Evolutionary conservation across 2,888 invertebrate genomes (phyloP).

Genomic region (Piscicola geometra): DNA sequence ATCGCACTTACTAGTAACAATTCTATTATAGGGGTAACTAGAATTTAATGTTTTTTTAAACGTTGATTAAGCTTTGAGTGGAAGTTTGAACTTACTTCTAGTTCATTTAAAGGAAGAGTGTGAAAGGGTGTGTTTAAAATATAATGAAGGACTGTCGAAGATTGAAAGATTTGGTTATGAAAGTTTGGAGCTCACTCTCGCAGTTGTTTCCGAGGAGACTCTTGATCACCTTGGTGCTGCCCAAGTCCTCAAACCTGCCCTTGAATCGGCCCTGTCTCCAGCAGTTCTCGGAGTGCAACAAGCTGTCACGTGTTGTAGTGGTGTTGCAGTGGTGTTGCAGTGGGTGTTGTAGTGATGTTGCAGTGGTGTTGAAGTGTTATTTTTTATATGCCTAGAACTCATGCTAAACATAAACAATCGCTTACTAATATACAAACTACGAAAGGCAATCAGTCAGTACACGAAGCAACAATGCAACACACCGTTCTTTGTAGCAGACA

Average conservation of each 20-base stretch:
- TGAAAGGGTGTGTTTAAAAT: too few species aligned
- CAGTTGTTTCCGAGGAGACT: not conserved
- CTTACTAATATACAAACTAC: not conserved
- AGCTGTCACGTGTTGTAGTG: not conserved
- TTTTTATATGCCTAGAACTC: not conserved
- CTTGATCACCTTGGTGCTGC: constrained; percentile 17
- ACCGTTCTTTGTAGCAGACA: not conserved
- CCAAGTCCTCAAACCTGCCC: constrained; percentile 13
- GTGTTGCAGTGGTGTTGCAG: not conserved
- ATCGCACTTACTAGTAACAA: too few species aligned
- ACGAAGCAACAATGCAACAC: not conserved
- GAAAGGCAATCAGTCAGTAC: too few species aligned
- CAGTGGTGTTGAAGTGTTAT: not conserved
- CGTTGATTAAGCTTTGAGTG: too few species aligned
- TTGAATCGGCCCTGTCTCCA: not conserved
- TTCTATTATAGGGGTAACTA: too few species aligned
- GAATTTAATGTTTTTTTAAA: too few species aligned
- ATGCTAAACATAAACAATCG: not conserved
- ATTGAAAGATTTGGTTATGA: not conserved
- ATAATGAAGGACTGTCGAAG: too few species aligned
- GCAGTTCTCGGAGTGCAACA: not conserved
- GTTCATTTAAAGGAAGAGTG: too few species aligned
- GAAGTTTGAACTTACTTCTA: too few species aligned
- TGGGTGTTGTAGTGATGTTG: not conserved
- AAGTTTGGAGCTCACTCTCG: not conserved